Percentiles rank a stretch among this genome's conserved stretches.
These are phyloP conservation scores for Aythya baeri DNA, from an alignment of 2,113 vertebrate species.

Conservation along the genomic window DNA sequence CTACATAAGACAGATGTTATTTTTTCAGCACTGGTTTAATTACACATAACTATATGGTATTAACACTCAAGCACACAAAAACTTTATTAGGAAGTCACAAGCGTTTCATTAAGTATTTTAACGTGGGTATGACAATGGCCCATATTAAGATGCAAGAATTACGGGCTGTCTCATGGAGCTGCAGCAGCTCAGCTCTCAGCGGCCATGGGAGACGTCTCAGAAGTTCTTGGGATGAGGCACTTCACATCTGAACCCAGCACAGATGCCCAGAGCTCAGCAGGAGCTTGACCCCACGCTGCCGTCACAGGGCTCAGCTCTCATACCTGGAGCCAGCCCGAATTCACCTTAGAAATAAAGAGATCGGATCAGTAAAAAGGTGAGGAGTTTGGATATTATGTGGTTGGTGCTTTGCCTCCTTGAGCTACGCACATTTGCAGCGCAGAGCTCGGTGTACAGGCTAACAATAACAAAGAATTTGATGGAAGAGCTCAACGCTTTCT, in stretches of 20 bases:
- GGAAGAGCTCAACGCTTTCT: neutral
- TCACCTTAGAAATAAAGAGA: neutral
- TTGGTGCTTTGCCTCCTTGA: neutral
- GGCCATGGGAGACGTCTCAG: neutral
- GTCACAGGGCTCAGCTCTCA: neutral
- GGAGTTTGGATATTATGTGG: neutral
- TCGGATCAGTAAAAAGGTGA: accelerated
- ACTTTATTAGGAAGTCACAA: neutral
- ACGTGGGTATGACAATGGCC: neutral
- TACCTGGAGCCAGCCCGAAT: neutral
- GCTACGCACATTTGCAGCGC: neutral
- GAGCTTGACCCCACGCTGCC: neutral
- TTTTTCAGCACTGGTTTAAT: neutral
- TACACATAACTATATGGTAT: neutral
- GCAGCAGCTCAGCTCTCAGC: neutral
- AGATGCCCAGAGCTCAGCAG: neutral
- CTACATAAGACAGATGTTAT: neutral
- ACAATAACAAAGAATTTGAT: neutral
- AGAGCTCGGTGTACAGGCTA: neutral
- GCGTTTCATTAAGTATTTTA: neutral
- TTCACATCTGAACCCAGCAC: neutral
- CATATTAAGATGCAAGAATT: neutral
- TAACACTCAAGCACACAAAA: neutral
- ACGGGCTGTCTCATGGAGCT: neutral
- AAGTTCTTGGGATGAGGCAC: neutral